Conservation (phyloP, 2,797 vertebrate species). For the Rhinichthys osculus region DNA sequence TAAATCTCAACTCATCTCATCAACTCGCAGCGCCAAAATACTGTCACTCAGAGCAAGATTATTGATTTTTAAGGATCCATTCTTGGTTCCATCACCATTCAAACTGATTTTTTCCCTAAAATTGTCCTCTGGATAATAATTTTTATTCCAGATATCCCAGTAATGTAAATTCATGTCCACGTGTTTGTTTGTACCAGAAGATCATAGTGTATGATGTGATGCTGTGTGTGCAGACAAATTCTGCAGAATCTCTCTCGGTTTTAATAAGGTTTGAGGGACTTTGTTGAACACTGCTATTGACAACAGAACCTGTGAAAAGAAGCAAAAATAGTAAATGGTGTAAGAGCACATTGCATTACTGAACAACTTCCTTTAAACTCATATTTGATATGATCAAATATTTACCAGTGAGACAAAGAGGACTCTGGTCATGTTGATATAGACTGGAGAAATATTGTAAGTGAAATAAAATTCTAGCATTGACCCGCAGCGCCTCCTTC, state of each 20-base stretch:
- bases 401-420: neutral
- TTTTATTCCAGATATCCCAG: conserved; percentile 49
- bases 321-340: neutral
- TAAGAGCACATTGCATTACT: neutral
- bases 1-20: too few relatives aligned
- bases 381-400: neutral
- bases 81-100: conserved; percentile 12
- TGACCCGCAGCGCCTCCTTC: neutral
- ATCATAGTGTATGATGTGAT: neutral
- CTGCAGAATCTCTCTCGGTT: neutral
- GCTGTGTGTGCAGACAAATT: conserved; percentile 63
- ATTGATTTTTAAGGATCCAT: neutral
- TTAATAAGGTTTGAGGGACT: conserved; percentile 42
- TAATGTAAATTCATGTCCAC: conserved; percentile 51
- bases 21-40: too few relatives aligned
- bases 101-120: neutral
- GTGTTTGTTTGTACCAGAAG: conserved; percentile 68
- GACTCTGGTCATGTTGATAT: conserved; percentile 15
- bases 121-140: neutral
- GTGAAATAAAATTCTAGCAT: neutral
- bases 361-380: neutral
- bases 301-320: conserved; percentile 4
- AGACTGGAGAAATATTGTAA: neutral
- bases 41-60: too few relatives aligned
- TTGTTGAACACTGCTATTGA: conserved; percentile 31